These are phyloP conservation scores for Paracentrotus lividus DNA, from an alignment of 53 echinoderm and acorn worm genomes.

Conservation along the genomic window DNA sequence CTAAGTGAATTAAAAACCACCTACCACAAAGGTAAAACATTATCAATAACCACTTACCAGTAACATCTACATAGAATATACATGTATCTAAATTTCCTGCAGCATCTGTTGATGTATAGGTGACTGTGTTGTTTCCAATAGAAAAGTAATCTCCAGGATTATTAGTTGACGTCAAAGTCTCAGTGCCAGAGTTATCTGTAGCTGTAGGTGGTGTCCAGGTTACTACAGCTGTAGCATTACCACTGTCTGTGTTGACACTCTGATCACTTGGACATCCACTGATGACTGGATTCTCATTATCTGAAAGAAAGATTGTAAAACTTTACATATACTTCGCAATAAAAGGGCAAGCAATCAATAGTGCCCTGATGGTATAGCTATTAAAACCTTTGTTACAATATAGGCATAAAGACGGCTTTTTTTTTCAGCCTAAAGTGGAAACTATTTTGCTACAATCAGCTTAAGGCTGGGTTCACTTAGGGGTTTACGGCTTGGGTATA, in stretches of 20 bases:
- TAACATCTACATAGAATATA: background rate
- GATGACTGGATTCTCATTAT: constrained; percentile 8
- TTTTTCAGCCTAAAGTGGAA: no score
- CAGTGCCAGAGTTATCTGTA: constrained; percentile 70
- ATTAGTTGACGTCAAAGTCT: constrained; percentile 51
- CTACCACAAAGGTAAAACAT: no score
- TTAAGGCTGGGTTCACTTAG: no score
- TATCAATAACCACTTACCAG: constrained; percentile 1
- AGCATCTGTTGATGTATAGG: constrained; percentile 33
- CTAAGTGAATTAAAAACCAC: no score
- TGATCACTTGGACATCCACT: background rate
- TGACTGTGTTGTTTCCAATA: constrained; percentile 60
- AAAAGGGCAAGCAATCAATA: no score
- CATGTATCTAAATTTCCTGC: constrained; percentile 10
- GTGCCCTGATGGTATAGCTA: no score
- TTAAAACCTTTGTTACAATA: no score
- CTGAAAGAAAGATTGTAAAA: background rate
- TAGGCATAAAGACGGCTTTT: no score
- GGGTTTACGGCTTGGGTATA: no score
- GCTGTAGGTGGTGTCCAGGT: constrained; percentile 72
- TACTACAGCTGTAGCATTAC: constrained; percentile 47
- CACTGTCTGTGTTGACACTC: constrained; percentile 27
- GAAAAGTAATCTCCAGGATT: constrained; percentile 61
- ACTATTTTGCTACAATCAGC: no score
- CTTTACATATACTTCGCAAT: no score